Base-by-base conservation (phyloP, 2,888 invertebrate species). In the Tuta absoluta region DNA sequence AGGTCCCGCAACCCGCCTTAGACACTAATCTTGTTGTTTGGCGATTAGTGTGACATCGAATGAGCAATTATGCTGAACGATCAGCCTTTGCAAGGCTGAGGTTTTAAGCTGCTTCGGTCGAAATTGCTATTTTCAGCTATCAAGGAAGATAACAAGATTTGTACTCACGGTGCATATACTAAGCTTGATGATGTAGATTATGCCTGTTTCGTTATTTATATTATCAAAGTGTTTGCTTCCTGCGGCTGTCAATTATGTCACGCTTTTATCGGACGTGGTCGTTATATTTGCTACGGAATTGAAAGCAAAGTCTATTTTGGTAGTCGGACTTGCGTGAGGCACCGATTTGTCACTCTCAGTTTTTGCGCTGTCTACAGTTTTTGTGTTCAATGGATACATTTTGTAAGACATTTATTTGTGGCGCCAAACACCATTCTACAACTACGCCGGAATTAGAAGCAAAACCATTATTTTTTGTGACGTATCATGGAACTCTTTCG, bases 1-100 rank as follows among this genome's bases (percentile, higher is more conserved):
- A 75, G 73, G 74, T 70, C 71, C 69, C n/a, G 1, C 33, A 14
- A 64, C 64, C 49, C 45, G 65, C 66, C 68, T 66, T 64, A 63
- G 51, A 61, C 60, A 66, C 33, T 65, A 64, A 68, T 68, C 65
- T 66, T 62, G 58, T 56, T 33, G n/a, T 58, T 59, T 64, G 19
- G 49, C 37, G 38, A 11, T 59, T 59, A 63, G 4, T 49, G 12
- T 49, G 63, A 38, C 49, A 59, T 63, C 10, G 59, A 59, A 59
- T 14, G 21, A 14, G 58, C 21, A 14, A 24, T 17, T 57, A 63
- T 10, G n/a, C 17, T 11, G 23, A 23, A 60, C 41, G 19, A 60
- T 24, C 37, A 17, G 56, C 56, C 56, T 56, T 33, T 24, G 33
- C 56, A 56, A 56, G 28, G 56, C 12, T 23, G 23, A 56, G 28